Percentiles rank a stretch among this genome's conserved stretches.
These are phyloP conservation scores for Apodemia hepburni DNA, from an alignment of 2,888 invertebrate genomes.

Conservation along the genomic window DNA sequence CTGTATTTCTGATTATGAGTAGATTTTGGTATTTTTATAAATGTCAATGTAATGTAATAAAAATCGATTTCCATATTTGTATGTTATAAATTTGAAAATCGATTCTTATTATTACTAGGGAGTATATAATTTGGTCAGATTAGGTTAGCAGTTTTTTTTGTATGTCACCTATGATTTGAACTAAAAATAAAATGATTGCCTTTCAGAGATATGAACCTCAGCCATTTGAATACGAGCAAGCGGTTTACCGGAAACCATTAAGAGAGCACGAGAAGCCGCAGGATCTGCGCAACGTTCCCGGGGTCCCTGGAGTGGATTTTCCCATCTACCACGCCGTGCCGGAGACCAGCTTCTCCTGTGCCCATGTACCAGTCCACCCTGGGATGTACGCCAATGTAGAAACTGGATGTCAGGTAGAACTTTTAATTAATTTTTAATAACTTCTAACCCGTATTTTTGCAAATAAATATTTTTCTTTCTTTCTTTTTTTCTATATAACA, in stretches of 20 bases:
- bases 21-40: no score
- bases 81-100: no score
- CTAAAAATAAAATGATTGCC: not conserved
- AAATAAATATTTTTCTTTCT: no score
- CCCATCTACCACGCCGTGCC: slow-evolving; percentile 90
- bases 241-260: slow-evolving; percentile 57
- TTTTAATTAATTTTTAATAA: no score
- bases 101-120: no score
- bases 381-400: slow-evolving; percentile 96
- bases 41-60: no score
- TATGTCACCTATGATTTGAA: not conserved
- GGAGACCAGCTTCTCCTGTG: slow-evolving; percentile 89
- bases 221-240: slow-evolving; percentile 54
- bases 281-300: slow-evolving; percentile 90
- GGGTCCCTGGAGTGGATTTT: slow-evolving; percentile 89
- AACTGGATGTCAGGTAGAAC: slow-evolving; percentile 88
- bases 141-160: not conserved
- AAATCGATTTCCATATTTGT: no score
- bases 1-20: not conserved
- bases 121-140: no score
- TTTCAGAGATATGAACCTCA: slow-evolving; percentile 61
- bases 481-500: no score
- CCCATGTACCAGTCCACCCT: slow-evolving; percentile 88
- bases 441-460: no score
- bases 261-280: slow-evolving; percentile 84